phyloP scores from a whole-genome alignment of 2,113 vertebrate species.

The Pseudonaja textilis region DNA sequence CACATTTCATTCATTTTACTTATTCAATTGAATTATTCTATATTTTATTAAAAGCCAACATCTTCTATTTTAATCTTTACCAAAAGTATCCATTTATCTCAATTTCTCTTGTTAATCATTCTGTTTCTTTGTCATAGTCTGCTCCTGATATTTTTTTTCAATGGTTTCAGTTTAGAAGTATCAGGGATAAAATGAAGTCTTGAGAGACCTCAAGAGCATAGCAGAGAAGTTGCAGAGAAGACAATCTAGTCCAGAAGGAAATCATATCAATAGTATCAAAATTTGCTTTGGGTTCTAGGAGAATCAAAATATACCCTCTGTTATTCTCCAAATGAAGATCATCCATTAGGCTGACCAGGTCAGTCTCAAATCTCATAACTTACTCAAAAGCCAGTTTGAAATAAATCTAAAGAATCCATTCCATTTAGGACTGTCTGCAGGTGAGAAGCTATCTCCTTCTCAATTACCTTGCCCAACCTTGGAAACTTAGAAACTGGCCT shows the following conservation, averaged over 20 bases:
- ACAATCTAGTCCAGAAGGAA: background rate
- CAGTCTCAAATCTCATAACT: background rate
- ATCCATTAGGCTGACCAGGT: background rate
- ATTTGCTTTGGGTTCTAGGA: background rate
- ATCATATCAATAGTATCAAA: background rate
- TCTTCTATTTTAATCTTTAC: too few species aligned
- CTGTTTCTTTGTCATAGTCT: too few species aligned
- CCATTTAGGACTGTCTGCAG: background rate
- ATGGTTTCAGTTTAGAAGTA: background rate
- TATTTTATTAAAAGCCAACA: too few species aligned
- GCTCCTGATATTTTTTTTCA: background rate
- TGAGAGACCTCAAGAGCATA: background rate
- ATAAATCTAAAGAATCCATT: background rate
- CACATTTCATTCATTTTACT: too few species aligned
- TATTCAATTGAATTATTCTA: too few species aligned
- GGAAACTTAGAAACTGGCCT: background rate
- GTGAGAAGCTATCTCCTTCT: background rate
- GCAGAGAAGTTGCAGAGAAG: background rate
- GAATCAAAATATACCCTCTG: background rate
- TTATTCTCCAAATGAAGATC: background rate
- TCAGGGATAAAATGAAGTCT: background rate
- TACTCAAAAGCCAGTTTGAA: background rate
- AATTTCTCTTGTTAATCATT: too few species aligned
- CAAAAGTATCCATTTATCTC: too few species aligned
- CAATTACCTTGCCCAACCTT: background rate